These are phyloP conservation scores for Eupithecia vulgata DNA, from an alignment of 2,888 invertebrate species.

Conservation along the genomic window DNA sequence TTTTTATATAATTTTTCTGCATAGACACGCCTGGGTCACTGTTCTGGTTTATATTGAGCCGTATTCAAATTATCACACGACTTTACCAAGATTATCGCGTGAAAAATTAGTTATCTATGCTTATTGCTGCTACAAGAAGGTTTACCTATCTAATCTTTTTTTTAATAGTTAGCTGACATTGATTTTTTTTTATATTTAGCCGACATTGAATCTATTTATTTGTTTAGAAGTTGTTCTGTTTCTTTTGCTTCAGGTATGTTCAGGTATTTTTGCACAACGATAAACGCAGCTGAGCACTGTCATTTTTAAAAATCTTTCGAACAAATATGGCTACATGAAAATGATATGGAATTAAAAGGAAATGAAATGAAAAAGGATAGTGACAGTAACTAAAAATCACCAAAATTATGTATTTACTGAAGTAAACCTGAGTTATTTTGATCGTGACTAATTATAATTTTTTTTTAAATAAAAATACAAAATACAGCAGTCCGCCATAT, in stretches of 20 bases:
- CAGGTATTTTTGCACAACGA: background rate
- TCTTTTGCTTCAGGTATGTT: background rate
- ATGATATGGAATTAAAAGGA: background rate
- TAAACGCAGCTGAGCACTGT: background rate
- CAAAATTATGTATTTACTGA: too few relatives aligned
- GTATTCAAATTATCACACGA: background rate
- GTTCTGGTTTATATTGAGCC: constrained; percentile 25
- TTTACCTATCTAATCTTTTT: background rate
- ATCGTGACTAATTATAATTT: too few relatives aligned
- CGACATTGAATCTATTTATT: background rate
- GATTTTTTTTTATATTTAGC: background rate
- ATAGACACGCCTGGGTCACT: constrained; percentile 49
- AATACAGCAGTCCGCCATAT: too few relatives aligned
- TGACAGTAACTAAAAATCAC: too few relatives aligned
- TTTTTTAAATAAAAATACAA: too few relatives aligned
- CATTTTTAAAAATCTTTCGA: too few relatives aligned
- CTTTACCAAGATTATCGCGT: background rate
- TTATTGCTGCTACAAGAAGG: background rate
- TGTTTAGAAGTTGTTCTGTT: background rate
- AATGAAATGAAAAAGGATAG: too few relatives aligned
- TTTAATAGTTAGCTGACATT: background rate
- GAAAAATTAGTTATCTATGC: background rate
- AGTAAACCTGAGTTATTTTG: too few relatives aligned
- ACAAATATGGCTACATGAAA: background rate
- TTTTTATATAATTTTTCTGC: constrained; percentile 47